Base-by-base conservation (phyloP, 2,888 invertebrate genomes). In the Nesidiocoris tenuis region DNA sequence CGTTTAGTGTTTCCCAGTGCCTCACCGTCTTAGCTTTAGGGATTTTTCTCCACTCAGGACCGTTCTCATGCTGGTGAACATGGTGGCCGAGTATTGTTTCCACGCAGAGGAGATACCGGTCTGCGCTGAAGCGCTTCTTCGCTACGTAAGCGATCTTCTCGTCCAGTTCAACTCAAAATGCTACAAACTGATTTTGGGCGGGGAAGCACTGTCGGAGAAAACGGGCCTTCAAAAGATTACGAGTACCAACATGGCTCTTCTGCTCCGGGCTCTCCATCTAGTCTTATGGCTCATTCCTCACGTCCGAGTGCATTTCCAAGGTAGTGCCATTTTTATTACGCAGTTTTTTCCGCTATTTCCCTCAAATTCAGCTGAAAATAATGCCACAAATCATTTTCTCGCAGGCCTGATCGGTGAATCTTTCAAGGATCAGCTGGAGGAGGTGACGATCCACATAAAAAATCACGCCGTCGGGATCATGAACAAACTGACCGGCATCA, bases 181-280 rank as follows among this genome's bases (percentile, higher is more conserved):
- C 81, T 97, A 95, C 84, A 97, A 98, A 83, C 87, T 99, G 80
- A 94, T 99, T 74, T 87, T 99, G 74, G 98, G 98, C 61, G 98
- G 98, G 57, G 98, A 98, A 61, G 98, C 99, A 3, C 89, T 98
- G 82, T 81, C 81, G 18, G 93, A 95, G 82, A 91, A 95, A 79
- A 96, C 96, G 55, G 98, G 98, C 2, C 85, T 95, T 72, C 95
- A 95, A 85, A 96, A 95, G 23, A 97, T 97, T 79, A 96, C 97
- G 2, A 96, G 95, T 81, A 93, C 94, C 54, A 97, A 98, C 85
- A 86, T 99, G 81, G 96, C 94, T 9, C 85, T 95, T 79, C 92
- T 94, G 0, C 92, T 93, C 16, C 87, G 95, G 80, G 93, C 94
- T 25, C 84, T 95, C 39, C 93, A 95, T 82, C 87, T 95, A 22